Percentiles rank a stretch among this genome's conserved stretches.
phyloP scores from a whole-genome alignment of 2,113 vertebrate species.

The Grammomys dolichurus region DNA sequence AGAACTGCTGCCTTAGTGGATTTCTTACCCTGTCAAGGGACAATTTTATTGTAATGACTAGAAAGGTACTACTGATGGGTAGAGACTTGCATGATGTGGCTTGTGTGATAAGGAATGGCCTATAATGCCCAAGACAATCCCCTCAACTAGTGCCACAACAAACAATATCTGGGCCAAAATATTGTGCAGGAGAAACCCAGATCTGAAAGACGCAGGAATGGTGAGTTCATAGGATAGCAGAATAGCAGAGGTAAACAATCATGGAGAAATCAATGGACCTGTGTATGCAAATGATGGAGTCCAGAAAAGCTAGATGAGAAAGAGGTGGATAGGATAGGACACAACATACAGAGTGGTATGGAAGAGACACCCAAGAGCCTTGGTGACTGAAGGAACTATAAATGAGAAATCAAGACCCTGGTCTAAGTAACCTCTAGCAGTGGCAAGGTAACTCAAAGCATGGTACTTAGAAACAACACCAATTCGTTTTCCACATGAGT shows the following conservation, averaged over 20 bases:
- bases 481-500: neutral
- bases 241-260: neutral
- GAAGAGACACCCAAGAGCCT: neutral
- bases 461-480: neutral
- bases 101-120: rapidly evolving
- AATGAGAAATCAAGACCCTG: neutral
- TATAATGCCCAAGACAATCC: rapidly evolving
- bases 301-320: neutral
- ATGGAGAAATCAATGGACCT: neutral
- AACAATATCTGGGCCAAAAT: neutral
- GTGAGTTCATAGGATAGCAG: neutral
- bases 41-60: neutral
- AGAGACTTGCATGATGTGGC: neutral
- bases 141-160: neutral
- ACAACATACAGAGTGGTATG: neutral
- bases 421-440: neutral
- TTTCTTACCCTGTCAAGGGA: neutral
- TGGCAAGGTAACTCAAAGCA: neutral
- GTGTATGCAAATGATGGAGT: neutral
- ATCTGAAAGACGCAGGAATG: neutral
- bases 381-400: neutral
- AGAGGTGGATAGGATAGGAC: neutral
- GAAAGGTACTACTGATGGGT: neutral
- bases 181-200: neutral
- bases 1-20: neutral